A percentile compares a stretch with the other conserved stretches of the same genome.
Conservation (phyloP, 2,797 vertebrate species). For the Paguma larvata region DNA sequence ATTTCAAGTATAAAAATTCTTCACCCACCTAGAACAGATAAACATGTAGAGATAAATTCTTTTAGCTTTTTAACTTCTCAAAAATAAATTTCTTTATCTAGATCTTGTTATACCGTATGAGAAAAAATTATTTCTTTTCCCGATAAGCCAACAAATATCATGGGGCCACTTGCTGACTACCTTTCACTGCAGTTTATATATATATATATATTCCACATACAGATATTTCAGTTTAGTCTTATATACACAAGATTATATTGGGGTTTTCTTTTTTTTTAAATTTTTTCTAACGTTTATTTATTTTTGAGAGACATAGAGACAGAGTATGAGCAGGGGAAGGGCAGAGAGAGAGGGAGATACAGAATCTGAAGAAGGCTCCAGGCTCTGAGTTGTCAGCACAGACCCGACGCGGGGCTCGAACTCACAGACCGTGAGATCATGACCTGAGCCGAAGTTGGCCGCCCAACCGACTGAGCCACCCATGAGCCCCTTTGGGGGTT, state of each 20-base stretch:
- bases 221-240: neutral
- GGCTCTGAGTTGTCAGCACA: too few species aligned
- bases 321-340: too few species aligned
- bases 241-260: neutral
- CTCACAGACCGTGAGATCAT: too few species aligned
- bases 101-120: neutral
- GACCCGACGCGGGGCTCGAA: too few species aligned
- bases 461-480: too few species aligned
- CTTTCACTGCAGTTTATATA: neutral
- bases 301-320: too few species aligned
- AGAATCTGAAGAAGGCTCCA: too few species aligned
- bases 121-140: neutral
- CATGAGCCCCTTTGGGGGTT: too few species aligned
- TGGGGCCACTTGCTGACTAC: neutral
- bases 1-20: neutral
- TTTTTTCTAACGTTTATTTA: too few species aligned
- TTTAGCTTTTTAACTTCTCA: neutral
- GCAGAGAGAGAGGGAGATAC: too few species aligned
- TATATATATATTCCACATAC: neutral
- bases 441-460: too few species aligned
- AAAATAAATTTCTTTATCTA: constrained; percentile 30
- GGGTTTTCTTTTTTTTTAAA: neutral
- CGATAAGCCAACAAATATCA: neutral
- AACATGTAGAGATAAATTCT: constrained; percentile 11
- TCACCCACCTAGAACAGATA: neutral